Conservation (phyloP, 1,140 invertebrate genomes). For the Mesaphorura yosii region DNA sequence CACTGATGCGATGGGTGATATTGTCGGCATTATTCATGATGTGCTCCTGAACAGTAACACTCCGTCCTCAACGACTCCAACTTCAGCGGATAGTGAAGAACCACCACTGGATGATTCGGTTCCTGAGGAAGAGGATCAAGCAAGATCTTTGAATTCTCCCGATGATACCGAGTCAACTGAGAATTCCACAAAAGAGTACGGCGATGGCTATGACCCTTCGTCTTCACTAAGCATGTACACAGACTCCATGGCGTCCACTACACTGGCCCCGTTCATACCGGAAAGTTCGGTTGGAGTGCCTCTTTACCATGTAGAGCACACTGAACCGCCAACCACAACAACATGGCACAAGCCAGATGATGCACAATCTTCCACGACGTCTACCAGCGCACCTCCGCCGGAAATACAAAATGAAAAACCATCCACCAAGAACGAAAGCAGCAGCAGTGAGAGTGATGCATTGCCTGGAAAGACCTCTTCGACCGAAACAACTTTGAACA, state of each 20-base stretch:
- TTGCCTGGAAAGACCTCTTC: too few species aligned
- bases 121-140: conserved; percentile 12
- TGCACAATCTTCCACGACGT: background rate
- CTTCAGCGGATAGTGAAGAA: too few species aligned
- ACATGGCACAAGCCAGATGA: conserved; percentile 31
- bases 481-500: too few species aligned
- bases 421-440: background rate
- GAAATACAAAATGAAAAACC: background rate
- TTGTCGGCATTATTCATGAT: conserved; percentile 5
- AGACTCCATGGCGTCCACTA: background rate
- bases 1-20: conserved; percentile 3
- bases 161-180: conserved; percentile 21
- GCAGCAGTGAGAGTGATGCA: conserved; percentile 4
- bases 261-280: conserved; percentile 5
- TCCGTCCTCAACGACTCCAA: conserved; percentile 18
- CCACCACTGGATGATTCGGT: conserved; percentile 9
- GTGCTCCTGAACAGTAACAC: too few species aligned
- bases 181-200: conserved; percentile 17
- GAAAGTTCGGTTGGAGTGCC: conserved; percentile 28
- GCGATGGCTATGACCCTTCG: background rate
- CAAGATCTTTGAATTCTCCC: conserved; percentile 16
- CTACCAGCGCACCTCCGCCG: background rate
- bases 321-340: conserved; percentile 27
- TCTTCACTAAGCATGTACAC: background rate
- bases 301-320: conserved; percentile 30